Base-by-base conservation (phyloP, 2,888 invertebrate species). In the Phrixothrix hirtus region DNA sequence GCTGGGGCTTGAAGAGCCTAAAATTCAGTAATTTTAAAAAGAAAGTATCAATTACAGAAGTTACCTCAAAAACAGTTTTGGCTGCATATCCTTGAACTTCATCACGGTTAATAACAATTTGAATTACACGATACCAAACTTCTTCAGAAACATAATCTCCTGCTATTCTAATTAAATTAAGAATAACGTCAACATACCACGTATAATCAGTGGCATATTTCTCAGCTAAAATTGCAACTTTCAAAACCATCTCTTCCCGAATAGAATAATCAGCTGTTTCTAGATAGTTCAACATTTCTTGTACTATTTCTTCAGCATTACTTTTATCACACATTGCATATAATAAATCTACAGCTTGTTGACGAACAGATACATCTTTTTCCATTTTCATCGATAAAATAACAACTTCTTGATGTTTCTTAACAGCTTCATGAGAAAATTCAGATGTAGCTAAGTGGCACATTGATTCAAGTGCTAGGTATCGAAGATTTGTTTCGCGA, bases 301-400 rank as follows among this genome's bases (percentile, higher is more conserved):
- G 95, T 3, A 99, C 99, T 74, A 99, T 99, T 80, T 98, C 96
- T 76, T 96, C 96, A 13, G 98, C 96, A 79, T 99, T 99, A 62
- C 93, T 93, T 72, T 96, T 92, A 78, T 99, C 99, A 79, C 99
- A 99, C 99, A 99, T 99, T 30, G 99, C 99, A 79, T 99, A 99
- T 1, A 99, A 79, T 51, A 99, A 80, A 78, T 99, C 99, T 1
- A 99, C 98, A 42, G 98, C 98, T 74, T 97, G 90, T 74, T 98
- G 98, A 61, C 98, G 83, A 1, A 99, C 98, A 31, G 95, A 96
- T 0, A 98, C 96, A 79, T 98, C 98, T 68, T 97, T 91, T 74
- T 98, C 98, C 87, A 96, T 98, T 83, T 99, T 99, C 86, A 99
- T 92, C 2, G 99, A 97, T 42, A 95, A 83, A 67, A 99, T 97